phyloP scores from a whole-genome alignment of 2,888 invertebrate genomes.

The Aricia artaxerxes region DNA sequence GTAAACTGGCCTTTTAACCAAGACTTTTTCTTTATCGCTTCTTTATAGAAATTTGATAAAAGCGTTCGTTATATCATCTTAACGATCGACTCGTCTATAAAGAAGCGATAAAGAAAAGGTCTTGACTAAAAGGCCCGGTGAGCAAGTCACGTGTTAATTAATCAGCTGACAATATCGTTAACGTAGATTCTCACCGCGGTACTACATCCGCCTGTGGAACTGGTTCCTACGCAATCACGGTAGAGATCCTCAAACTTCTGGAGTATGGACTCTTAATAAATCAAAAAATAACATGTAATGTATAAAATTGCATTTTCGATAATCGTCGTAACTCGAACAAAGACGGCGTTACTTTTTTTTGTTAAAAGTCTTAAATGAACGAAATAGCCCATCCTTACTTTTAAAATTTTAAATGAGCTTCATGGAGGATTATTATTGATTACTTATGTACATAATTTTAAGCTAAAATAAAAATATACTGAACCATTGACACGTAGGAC shows the following conservation, averaged over 20 bases:
- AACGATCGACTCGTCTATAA: too few relatives aligned
- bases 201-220: not conserved
- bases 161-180: conserved; percentile 1
- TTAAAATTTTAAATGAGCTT: too few relatives aligned
- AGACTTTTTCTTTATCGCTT: too few relatives aligned
- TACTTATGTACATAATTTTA: too few relatives aligned
- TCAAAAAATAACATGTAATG: not conserved
- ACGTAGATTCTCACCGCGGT: not conserved
- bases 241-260: conserved; percentile 8
- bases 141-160: not conserved
- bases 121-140: not conserved
- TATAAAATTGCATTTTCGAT: not conserved
- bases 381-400: too few relatives aligned
- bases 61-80: too few relatives aligned
- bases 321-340: not conserved
- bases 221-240: not conserved
- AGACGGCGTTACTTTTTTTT: too few relatives aligned
- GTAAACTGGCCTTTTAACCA: too few relatives aligned
- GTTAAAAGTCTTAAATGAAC: too few relatives aligned
- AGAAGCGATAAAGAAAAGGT: too few relatives aligned
- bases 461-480: conserved; percentile 17
- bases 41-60: too few relatives aligned
- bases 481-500: conserved; percentile 32
- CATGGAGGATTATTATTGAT: too few relatives aligned
- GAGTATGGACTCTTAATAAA: not conserved